Conservation (phyloP, 2,797 vertebrate genomes). For the Eurystomus glaucurus region DNA sequence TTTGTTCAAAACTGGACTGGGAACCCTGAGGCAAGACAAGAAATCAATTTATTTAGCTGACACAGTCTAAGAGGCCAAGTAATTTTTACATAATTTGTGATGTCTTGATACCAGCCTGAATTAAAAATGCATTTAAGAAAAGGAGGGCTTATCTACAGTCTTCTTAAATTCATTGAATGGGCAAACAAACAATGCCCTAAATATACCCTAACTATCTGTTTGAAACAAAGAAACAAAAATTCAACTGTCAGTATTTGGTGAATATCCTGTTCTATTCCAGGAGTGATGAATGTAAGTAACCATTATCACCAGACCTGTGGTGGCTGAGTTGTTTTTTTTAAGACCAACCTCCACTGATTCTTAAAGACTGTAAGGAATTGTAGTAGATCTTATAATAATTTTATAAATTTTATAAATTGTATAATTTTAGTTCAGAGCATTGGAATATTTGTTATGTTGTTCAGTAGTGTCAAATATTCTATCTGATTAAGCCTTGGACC, state of each 20-base stretch:
- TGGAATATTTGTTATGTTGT: background rate
- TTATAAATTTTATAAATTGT: background rate
- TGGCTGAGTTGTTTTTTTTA: background rate
- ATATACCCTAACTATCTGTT: background rate
- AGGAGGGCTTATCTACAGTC: background rate
- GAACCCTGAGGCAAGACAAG: background rate
- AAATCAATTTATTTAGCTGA: constrained; percentile 48
- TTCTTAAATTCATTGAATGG: background rate
- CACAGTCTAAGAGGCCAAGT: constrained; percentile 41
- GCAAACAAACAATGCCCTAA: background rate
- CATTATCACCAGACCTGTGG: background rate
- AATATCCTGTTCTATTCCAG: background rate
- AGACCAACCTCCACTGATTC: accelerated
- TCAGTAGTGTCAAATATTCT: background rate
- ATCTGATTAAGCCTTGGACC: background rate
- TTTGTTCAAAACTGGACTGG: background rate
- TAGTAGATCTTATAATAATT: background rate
- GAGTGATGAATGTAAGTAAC: background rate
- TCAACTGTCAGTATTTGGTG: background rate
- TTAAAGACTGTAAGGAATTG: background rate
- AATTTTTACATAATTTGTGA: background rate
- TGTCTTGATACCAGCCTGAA: background rate
- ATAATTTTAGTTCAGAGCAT: background rate
- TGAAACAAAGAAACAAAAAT: background rate
- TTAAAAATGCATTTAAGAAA: constrained; percentile 21